Base-by-base conservation (phyloP, 2,888 invertebrate species). In the Sinohyriopsis cumingii region DNA sequence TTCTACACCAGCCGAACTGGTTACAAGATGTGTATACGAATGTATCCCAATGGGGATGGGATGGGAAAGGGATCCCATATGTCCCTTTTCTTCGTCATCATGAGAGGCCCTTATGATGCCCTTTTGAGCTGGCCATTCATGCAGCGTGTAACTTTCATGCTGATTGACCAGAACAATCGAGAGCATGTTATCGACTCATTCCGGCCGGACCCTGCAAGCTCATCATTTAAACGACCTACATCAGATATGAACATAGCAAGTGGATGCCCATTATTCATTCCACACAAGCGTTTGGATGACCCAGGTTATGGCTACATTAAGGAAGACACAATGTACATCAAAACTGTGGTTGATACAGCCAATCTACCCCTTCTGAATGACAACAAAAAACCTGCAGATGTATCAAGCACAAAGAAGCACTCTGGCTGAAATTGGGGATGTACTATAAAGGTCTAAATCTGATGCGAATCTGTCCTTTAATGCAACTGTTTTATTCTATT, bases 1-100 rank as follows among this genome's bases (percentile, higher is more conserved):
- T 89, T 88, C 76, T 88, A 88, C 72, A 85, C 86, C 1, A 81
- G 83, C 59, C 77, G 84, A 15, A 81, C 81, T 73, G 88, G 87
- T 3, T 89, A 89, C 78, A 88, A 88, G 69, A 88, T 88, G 88
- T 88, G 89, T 78, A 86, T 84, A 6, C 71, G 88, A 45, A 69
- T 87, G 5, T 89, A 89, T 64, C 75, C 88, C 24, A 89, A 89
- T 72, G 89, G 88, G 5, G 89, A 88, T 69, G 88, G 88, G 3
- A 83, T 86, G 79, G 89, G 88, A 20, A 86, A 86, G 63, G 82
- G n/a, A n/a, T n/a, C n/a, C n/a, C n/a, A n/a, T n/a, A n/a, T n/a
- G n/a, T n/a, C n/a, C n/a, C n/a, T n/a, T n/a, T n/a, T n/a, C n/a
- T n/a, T n/a, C n/a, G n/a, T n/a, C n/a, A n/a, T n/a, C n/a, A n/a